A percentile compares a stretch with the other conserved stretches of the same genome.
Conservation (phyloP, 1,140 invertebrate species). For the Arion vulgaris region DNA sequence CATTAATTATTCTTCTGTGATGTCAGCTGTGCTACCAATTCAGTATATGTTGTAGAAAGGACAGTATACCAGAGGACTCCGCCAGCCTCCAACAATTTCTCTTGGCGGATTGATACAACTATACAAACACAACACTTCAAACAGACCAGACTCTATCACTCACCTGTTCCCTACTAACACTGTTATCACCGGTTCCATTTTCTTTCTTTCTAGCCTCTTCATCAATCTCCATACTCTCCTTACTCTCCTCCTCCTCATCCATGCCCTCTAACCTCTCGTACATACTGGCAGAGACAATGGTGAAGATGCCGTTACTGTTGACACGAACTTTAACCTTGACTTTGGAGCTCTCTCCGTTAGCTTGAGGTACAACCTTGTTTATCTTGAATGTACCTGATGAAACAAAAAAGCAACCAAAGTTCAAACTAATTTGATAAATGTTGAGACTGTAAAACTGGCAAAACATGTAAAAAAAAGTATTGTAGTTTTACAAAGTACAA, state of each 20-base stretch:
- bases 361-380: constrained; percentile 85
- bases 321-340: constrained; percentile 96
- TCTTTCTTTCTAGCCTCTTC: constrained; percentile 53
- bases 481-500: too few relatives aligned
- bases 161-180: constrained; percentile 33
- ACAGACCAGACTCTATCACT: neutral
- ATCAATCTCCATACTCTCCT: constrained; percentile 67
- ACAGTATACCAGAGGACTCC: too few relatives aligned
- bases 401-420: too few relatives aligned
- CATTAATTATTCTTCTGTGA: too few relatives aligned
- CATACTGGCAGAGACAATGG: constrained; percentile 86
- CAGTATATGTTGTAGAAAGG: too few relatives aligned
- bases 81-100: too few relatives aligned
- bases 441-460: too few relatives aligned
- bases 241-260: constrained; percentile 58
- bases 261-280: constrained; percentile 80
- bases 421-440: too few relatives aligned
- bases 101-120: too few relatives aligned
- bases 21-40: too few relatives aligned
- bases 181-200: neutral
- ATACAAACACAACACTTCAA: too few relatives aligned
- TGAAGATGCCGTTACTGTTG: constrained; percentile 93
- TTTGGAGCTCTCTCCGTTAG: constrained; percentile 90
- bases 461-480: too few relatives aligned
- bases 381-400: constrained; percentile 84